Conservation (phyloP, 2,113 vertebrate genomes). For the Stomatorhinus ivindoensis region DNA sequence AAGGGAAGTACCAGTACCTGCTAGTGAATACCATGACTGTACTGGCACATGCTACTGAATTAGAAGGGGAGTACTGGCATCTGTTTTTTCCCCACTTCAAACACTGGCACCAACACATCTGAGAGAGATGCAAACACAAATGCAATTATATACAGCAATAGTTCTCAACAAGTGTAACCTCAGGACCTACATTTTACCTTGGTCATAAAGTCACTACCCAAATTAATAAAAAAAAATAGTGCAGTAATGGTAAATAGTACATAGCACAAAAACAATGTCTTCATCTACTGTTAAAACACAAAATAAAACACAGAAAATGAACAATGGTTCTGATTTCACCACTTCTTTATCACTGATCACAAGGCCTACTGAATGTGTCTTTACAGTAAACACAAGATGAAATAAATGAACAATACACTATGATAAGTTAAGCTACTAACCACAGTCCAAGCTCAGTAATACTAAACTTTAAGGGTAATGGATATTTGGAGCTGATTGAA, state of each 20-base stretch:
- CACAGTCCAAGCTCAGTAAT: neutral
- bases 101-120: neutral
- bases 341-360: neutral
- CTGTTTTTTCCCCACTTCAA: neutral
- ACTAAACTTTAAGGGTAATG: neutral
- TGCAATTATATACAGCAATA: neutral
- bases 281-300: neutral
- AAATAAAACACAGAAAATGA: neutral
- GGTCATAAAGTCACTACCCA: neutral
- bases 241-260: neutral
- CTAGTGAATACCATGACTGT: neutral
- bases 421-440: neutral
- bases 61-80: neutral
- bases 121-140: neutral
- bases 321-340: neutral
- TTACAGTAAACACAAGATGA: neutral
- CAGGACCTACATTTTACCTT: neutral
- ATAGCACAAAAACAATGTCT: neutral
- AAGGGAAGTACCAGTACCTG: neutral
- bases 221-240: neutral
- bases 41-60: neutral
- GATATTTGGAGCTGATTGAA: neutral
- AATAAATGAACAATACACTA: neutral
- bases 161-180: neutral
- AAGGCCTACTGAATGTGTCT: neutral